phyloP scores from a whole-genome alignment of 2,797 vertebrate species.

The Peromyscus attwateri region DNA sequence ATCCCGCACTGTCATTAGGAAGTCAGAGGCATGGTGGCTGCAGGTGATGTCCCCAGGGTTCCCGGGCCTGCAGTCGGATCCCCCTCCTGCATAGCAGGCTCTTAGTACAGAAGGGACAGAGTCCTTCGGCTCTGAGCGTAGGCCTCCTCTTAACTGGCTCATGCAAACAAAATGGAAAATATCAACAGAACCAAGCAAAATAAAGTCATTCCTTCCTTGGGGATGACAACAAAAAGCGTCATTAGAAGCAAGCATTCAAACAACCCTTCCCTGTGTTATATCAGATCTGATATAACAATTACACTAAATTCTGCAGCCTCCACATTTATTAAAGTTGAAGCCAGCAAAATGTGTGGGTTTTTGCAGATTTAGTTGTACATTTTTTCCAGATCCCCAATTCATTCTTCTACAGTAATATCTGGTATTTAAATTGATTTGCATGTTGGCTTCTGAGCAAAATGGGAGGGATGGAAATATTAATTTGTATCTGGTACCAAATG shows the following conservation, averaged over 20 bases:
- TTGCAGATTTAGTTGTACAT: not conserved
- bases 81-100: not conserved
- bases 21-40: not conserved
- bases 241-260: not conserved
- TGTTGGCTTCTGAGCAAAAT: not conserved
- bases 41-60: not conserved
- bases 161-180: not conserved
- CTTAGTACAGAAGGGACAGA: not conserved
- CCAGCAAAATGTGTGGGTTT: not conserved
- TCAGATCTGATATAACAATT: not conserved
- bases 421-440: not conserved
- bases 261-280: rapidly evolving
- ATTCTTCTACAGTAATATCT: not conserved
- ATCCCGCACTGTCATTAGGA: too few relatives aligned
- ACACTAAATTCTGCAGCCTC: not conserved
- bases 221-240: not conserved
- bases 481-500: not conserved
- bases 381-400: not conserved
- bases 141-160: not conserved
- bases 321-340: not conserved
- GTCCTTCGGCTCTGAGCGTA: too few relatives aligned
- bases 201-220: not conserved
- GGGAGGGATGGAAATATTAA: not conserved
- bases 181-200: not conserved
- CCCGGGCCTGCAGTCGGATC: rapidly evolving